Evolutionary conservation across 2,888 invertebrate species (phyloP).

Genomic region (Polydrusus cervinus): DNA sequence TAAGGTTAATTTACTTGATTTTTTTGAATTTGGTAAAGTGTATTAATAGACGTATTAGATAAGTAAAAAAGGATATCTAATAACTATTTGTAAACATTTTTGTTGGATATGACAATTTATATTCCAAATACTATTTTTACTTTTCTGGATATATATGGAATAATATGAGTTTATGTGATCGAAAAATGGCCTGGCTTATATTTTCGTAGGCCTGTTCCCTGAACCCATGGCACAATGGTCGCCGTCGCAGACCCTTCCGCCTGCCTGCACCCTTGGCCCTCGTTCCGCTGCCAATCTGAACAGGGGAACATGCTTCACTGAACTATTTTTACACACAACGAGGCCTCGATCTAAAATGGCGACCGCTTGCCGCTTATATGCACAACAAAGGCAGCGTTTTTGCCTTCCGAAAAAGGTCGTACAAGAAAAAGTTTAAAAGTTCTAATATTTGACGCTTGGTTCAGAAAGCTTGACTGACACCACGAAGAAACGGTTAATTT

Average conservation of each 20-base stretch:
- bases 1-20: no score
- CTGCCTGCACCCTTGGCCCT: constrained; percentile 57
- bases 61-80: no score
- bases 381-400: constrained; percentile 41
- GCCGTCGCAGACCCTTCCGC: constrained; percentile 31
- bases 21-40: no score
- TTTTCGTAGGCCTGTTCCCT: constrained; percentile 31
- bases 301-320: constrained; percentile 70
- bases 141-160: no score
- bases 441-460: constrained; percentile 32
- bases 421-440: constrained; percentile 37
- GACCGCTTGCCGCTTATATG: constrained; percentile 45
- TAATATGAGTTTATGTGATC: no score
- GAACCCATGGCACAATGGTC: constrained; percentile 41
- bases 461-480: background rate
- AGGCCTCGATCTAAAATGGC: constrained; percentile 70
- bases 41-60: no score
- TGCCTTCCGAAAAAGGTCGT: constrained; percentile 25
- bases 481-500: background rate
- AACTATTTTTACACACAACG: constrained; percentile 70
- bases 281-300: constrained; percentile 66
- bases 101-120: no score
- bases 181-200: constrained; percentile 21
- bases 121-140: no score
- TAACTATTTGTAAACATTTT: no score